A percentile compares a stretch with the other conserved stretches of the same genome.
Evolutionary conservation across 2,888 invertebrate species (phyloP).

Genomic region (Thecophora atra): DNA sequence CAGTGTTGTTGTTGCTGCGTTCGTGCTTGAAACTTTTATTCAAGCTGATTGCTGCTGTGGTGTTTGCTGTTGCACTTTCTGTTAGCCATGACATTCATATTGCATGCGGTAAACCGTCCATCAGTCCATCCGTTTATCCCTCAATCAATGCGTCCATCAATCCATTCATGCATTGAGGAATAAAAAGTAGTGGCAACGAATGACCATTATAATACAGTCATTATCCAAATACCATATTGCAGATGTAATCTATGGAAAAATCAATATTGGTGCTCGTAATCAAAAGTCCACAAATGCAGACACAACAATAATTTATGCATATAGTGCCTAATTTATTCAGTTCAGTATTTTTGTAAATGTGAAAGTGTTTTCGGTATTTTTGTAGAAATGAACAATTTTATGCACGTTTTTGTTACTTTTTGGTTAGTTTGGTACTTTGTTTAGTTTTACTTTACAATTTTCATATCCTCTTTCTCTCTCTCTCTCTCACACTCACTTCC

Average conservation of each 20-base stretch:
- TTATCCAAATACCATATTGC: neutral
- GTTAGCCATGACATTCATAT: constrained; percentile 15
- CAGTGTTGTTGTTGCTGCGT: neutral
- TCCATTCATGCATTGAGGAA: neutral
- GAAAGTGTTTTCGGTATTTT: too few relatives aligned
- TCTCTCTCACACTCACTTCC: too few relatives aligned
- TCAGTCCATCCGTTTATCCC: too few relatives aligned
- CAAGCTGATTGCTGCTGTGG: neutral
- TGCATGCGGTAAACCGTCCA: neutral
- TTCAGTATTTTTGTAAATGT: too few relatives aligned
- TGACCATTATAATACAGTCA: constrained; percentile 10
- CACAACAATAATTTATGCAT: too few relatives aligned
- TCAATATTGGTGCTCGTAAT: neutral
- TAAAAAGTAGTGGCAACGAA: neutral
- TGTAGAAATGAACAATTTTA: too few relatives aligned
- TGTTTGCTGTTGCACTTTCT: neutral
- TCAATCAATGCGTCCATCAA: neutral
- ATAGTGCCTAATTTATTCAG: too few relatives aligned
- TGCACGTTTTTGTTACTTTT: too few relatives aligned
- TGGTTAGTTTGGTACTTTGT: too few relatives aligned
- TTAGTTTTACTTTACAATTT: neutral
- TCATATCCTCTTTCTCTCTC: neutral
- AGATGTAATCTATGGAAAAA: constrained; percentile 16
- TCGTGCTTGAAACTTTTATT: neutral
- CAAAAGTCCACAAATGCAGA: too few relatives aligned